These are phyloP conservation scores for Otolemur crassicaudatus DNA, from an alignment of 2,797 vertebrate genomes.

Conservation along the genomic window DNA sequence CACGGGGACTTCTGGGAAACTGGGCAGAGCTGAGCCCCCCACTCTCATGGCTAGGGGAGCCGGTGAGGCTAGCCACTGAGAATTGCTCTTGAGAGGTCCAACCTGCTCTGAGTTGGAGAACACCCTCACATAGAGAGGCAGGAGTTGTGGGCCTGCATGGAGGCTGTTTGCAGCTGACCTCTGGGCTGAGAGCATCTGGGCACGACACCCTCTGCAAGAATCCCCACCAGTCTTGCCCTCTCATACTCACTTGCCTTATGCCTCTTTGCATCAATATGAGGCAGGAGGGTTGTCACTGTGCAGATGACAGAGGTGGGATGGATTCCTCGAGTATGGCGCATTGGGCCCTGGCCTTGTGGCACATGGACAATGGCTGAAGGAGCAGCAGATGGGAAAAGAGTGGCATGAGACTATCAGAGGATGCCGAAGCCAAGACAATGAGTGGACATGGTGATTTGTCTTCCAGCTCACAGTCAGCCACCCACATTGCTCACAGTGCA, in stretches of 20 bases:
- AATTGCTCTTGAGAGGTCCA: neutral
- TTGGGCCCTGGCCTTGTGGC: neutral
- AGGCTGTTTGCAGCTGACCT: neutral
- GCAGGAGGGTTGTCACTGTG: neutral
- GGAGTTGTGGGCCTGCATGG: neutral
- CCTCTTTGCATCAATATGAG: neutral
- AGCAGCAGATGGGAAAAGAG: neutral
- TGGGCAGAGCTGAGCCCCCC: rapidly evolving
- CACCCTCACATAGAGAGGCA: neutral
- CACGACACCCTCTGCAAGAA: neutral
- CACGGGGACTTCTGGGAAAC: neutral
- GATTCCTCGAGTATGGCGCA: rapidly evolving
- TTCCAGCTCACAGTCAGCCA: neutral
- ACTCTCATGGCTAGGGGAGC: neutral
- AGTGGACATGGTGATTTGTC: neutral
- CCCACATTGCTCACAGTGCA: neutral
- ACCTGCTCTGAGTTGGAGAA: neutral
- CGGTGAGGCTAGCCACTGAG: neutral
- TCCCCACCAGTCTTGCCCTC: neutral
- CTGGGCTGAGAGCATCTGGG: neutral
- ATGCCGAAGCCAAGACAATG: neutral
- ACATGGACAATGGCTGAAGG: neutral
- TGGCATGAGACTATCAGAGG: neutral
- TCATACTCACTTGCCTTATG: neutral
- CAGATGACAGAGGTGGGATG: neutral